Evolutionary conservation across 1,140 invertebrate genomes (phyloP).

Genomic region (Ips typographus): DNA sequence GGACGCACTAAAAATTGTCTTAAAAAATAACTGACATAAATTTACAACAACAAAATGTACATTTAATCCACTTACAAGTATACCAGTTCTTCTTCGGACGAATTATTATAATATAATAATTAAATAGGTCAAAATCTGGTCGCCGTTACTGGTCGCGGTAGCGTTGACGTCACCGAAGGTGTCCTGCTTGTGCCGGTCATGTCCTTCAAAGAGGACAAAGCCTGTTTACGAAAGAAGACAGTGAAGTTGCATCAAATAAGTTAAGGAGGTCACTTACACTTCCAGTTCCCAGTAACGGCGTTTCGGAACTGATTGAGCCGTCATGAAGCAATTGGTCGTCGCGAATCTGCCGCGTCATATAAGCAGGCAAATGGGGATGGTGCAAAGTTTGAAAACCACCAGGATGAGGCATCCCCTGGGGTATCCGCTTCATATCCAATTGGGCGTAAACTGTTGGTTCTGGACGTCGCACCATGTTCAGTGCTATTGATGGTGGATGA

Average conservation of each 20-base stretch:
- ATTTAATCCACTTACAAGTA: conserved; percentile 43
- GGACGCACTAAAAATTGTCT: too few relatives aligned
- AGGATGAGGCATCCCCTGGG: conserved; percentile 45
- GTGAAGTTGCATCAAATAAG: too few relatives aligned
- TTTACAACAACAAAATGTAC: conserved; percentile 3
- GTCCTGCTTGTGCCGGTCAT: conserved; percentile 38
- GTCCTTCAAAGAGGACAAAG: conserved; percentile 47
- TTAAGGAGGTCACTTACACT: conserved; percentile 42
- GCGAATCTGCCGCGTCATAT: conserved; percentile 45
- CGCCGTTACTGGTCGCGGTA: conserved; percentile 49
- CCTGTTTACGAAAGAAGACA: conserved; percentile 34
- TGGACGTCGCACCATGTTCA: conserved; percentile 48
- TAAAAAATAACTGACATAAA: not conserved
- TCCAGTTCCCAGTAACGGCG: conserved; percentile 46
- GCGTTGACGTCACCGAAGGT: conserved; percentile 45
- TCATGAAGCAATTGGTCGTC: conserved; percentile 48
- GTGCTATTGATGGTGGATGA: conserved; percentile 46
- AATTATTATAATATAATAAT: conserved; percentile 34
- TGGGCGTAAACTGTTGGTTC: conserved; percentile 57
- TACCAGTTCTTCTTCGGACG: conserved; percentile 40
- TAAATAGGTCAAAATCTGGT: conserved; percentile 52
- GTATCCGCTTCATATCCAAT: conserved; percentile 52
- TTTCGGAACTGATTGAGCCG: conserved; percentile 47
- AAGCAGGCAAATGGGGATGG: conserved; percentile 49
- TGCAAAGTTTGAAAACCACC: conserved; percentile 48